Conservation (phyloP, 2,797 vertebrate species). For the Falco columbarius region DNA sequence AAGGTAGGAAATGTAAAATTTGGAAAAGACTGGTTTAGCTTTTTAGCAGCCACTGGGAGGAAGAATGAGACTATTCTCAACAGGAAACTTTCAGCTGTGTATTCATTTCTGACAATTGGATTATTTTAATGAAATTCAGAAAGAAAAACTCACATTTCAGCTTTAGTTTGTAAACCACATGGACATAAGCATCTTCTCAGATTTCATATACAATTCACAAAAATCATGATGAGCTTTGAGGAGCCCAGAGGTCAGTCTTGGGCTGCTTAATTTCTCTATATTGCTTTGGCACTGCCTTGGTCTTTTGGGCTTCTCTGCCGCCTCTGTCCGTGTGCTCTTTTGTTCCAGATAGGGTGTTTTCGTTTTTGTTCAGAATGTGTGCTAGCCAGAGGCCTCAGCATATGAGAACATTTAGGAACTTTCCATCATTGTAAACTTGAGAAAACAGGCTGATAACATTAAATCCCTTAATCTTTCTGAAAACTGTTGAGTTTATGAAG, state of each 20-base stretch:
- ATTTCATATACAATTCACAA: background rate
- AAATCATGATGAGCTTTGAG: background rate
- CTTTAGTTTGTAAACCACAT: background rate
- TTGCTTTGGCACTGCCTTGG: background rate
- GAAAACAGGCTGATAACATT: background rate
- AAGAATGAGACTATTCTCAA: fast-evolving
- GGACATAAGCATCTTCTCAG: background rate
- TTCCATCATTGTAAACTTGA: background rate
- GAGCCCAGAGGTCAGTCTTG: background rate
- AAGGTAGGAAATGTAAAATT: background rate
- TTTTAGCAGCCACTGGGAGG: background rate
- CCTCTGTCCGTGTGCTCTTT: background rate
- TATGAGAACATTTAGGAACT: background rate
- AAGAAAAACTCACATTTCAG: fast-evolving
- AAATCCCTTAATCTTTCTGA: background rate
- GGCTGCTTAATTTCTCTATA: background rate
- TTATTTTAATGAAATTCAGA: background rate
- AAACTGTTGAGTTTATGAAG: background rate
- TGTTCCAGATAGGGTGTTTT: background rate
- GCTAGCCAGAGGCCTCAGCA: background rate
- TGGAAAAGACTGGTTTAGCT: background rate
- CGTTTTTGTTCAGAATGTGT: background rate
- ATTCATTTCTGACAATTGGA: background rate
- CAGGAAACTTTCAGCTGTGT: background rate
- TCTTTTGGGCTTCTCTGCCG: background rate